Conservation (phyloP, 2,888 invertebrate species). For the Hydriomena furcata region DNA sequence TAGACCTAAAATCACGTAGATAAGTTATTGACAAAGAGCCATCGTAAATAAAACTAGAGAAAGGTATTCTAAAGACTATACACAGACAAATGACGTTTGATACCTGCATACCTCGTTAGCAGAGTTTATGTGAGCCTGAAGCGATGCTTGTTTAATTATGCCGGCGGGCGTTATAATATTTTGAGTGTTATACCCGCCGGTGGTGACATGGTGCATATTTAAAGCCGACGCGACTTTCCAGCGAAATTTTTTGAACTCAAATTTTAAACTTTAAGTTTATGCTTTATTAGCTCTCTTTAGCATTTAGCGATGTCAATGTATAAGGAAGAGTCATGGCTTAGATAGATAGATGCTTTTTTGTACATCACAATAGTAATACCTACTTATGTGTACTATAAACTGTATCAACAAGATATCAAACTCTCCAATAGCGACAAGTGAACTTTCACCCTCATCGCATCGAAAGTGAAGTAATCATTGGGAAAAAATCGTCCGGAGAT, state of each 20-base stretch:
- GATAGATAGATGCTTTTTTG: no score
- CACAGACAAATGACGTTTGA: slow-evolving; percentile 50
- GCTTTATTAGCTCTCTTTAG: no score
- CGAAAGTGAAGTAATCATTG: slow-evolving; percentile 69
- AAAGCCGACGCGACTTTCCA: slow-evolving; percentile 53
- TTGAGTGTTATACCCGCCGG: slow-evolving; percentile 72
- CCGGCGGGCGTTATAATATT: slow-evolving; percentile 73
- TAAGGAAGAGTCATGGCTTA: no score
- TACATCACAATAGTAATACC: no score
- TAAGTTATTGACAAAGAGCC: no score
- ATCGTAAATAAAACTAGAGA: no score
- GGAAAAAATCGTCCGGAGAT: slow-evolving; percentile 68
- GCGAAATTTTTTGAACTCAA: slow-evolving; percentile 65
- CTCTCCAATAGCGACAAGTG: slow-evolving; percentile 39
- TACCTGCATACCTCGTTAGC: slow-evolving; percentile 63
- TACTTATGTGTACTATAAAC: no score
- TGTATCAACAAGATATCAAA: slow-evolving; percentile 38
- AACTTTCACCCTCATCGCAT: slow-evolving; percentile 52
- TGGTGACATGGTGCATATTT: slow-evolving; percentile 74
- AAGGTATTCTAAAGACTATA: slow-evolving; percentile 26
- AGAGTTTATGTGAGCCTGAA: slow-evolving; percentile 67
- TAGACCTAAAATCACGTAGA: no score
- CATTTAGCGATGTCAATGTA: no score
- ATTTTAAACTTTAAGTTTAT: no score
- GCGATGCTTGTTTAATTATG: slow-evolving; percentile 75